Conservation (phyloP, 2,888 invertebrate species). For the Plusia festucae region DNA sequence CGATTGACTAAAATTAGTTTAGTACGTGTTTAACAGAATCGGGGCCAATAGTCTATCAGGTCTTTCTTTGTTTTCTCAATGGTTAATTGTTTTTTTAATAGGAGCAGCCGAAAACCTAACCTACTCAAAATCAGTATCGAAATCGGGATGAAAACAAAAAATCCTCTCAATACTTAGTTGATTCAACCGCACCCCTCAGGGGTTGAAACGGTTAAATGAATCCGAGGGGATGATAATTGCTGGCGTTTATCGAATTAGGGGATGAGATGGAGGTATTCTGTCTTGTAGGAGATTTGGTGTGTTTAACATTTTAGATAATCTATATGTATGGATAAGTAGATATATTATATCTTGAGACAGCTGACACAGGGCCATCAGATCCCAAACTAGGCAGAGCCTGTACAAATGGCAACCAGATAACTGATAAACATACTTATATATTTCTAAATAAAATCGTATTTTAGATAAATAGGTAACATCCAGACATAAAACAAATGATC, state of each 20-base stretch:
- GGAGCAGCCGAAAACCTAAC: not conserved
- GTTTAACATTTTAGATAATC: slow-evolving; percentile 9
- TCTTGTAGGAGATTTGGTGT: slow-evolving; percentile 17
- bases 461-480: too few relatives aligned
- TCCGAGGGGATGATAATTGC: slow-evolving; percentile 58
- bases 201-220: slow-evolving; percentile 54
- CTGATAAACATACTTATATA: too few relatives aligned
- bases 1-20: too few relatives aligned
- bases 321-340: not conserved
- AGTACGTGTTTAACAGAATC: too few relatives aligned
- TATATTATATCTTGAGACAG: too few relatives aligned
- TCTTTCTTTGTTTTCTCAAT: not conserved
- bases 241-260: slow-evolving; percentile 65
- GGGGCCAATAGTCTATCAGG: too few relatives aligned
- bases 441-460: too few relatives aligned
- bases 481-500: too few relatives aligned
- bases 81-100: too few relatives aligned
- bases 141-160: slow-evolving; percentile 41
- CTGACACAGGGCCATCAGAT: too few relatives aligned
- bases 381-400: too few relatives aligned
- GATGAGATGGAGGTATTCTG: slow-evolving; percentile 13
- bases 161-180: slow-evolving; percentile 38
- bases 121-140: slow-evolving; percentile 22
- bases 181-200: slow-evolving; percentile 38
- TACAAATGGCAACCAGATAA: too few relatives aligned